A percentile compares a stretch with the other conserved stretches of the same genome.
phyloP scores from a whole-genome alignment of 2,113 vertebrate species.

The Periophthalmodon schlosseri region DNA sequence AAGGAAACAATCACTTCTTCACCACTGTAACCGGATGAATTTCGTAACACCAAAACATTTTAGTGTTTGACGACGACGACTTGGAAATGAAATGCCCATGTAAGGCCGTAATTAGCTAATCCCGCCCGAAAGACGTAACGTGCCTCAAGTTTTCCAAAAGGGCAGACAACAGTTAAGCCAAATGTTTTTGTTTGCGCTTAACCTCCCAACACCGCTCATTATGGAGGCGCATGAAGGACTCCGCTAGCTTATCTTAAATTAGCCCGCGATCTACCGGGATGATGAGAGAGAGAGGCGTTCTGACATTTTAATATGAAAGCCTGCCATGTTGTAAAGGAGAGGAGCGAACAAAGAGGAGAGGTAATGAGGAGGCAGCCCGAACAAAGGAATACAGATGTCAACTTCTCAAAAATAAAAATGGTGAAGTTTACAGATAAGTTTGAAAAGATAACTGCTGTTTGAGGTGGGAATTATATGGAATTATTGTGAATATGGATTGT shows the following conservation, averaged over 20 bases:
- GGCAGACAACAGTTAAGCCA: slow-evolving; percentile 25
- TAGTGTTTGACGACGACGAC: slow-evolving; percentile 9
- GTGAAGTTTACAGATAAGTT: neutral
- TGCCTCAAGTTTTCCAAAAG: slow-evolving; percentile 22
- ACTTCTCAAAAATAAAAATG: slow-evolving; percentile 3
- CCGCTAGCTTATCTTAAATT: slow-evolving; percentile 26
- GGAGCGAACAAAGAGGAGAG: slow-evolving; percentile 6
- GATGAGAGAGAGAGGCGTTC: slow-evolving; percentile 21
- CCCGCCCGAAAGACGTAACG: slow-evolving; percentile 19
- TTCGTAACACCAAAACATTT: slow-evolving; percentile 7
- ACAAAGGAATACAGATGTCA: slow-evolving; percentile 16
- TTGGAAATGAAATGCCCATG: slow-evolving; percentile 5
- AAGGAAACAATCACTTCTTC: neutral
- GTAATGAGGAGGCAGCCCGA: slow-evolving; percentile 32
- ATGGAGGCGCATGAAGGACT: slow-evolving; percentile 42
- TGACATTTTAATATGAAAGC: slow-evolving; percentile 29
- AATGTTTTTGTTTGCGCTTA: slow-evolving; percentile 41
- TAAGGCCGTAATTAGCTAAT: slow-evolving; percentile 37
- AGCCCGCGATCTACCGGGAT: slow-evolving; percentile 21
- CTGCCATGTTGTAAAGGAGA: slow-evolving; percentile 9
- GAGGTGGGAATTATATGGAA: too few species aligned
- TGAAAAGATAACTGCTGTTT: too few species aligned
- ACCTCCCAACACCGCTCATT: slow-evolving; percentile 46
- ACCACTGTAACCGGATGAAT: neutral
- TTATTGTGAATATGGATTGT: too few species aligned